Percentiles rank a stretch among this genome's conserved stretches.
Conservation (phyloP, 2,888 invertebrate species). For the Drosophila fulvimacula region DNA sequence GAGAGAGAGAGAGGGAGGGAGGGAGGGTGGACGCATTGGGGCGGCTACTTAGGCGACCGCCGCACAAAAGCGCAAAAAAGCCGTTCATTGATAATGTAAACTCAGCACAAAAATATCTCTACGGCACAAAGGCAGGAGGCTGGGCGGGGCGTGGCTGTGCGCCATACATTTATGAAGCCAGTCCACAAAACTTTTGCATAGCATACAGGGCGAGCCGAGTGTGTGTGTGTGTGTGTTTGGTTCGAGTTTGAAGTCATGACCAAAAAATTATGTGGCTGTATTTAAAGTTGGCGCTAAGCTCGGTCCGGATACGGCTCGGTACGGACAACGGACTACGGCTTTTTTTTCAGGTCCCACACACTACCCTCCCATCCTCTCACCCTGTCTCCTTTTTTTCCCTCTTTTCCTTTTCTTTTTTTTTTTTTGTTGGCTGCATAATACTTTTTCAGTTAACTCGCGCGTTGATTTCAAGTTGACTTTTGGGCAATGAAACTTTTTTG, state of each 20-base stretch:
- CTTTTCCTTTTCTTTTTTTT: background rate
- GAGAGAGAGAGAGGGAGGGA: too few species aligned
- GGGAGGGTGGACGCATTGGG: background rate
- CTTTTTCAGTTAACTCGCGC: slow-evolving; percentile 79
- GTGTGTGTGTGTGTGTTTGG: slow-evolving; percentile 25
- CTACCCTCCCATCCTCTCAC: background rate
- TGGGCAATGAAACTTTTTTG: slow-evolving; percentile 59
- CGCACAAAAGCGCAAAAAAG: slow-evolving; percentile 77
- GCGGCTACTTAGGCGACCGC: slow-evolving; percentile 69
- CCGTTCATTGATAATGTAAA: slow-evolving; percentile 80
- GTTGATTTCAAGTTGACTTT: slow-evolving; percentile 69
- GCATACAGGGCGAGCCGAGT: slow-evolving; percentile 16
- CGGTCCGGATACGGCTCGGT: slow-evolving; percentile 33
- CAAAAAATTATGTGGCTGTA: slow-evolving; percentile 78
- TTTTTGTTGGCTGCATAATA: slow-evolving; percentile 60
- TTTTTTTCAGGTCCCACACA: background rate
- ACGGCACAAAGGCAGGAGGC: slow-evolving; percentile 7
- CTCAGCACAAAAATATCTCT: slow-evolving; percentile 79
- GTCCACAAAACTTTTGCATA: slow-evolving; percentile 68
- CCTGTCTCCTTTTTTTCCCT: background rate
- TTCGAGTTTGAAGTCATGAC: slow-evolving; percentile 67
- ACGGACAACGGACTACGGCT: slow-evolving; percentile 36
- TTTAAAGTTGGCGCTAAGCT: slow-evolving; percentile 71
- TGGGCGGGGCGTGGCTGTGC: slow-evolving; percentile 4
- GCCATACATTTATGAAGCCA: slow-evolving; percentile 69